Conservation (phyloP, 1,140 invertebrate species). For the Cardiocondyla obscurior region DNA sequence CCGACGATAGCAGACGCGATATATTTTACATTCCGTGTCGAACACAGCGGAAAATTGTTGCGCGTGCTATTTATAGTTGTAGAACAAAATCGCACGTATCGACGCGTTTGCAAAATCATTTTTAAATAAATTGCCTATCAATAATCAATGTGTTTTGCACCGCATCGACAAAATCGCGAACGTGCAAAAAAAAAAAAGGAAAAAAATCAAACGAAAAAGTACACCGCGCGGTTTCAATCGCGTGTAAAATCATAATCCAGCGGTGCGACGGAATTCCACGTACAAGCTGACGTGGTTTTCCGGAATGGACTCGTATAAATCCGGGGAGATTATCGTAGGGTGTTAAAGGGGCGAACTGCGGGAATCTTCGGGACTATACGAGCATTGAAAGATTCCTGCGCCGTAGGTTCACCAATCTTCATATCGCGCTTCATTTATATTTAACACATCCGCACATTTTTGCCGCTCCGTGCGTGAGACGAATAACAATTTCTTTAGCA, state of each 20-base stretch:
- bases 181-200: no score
- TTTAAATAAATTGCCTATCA: background rate
- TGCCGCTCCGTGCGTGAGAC: slow-evolving; percentile 10
- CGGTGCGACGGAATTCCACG: slow-evolving; percentile 55
- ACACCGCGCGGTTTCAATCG: background rate
- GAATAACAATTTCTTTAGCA: slow-evolving; percentile 33
- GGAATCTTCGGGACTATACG: slow-evolving; percentile 52
- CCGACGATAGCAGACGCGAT: background rate
- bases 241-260: slow-evolving; percentile 59
- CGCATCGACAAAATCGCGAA: background rate
- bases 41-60: background rate
- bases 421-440: slow-evolving; percentile 54
- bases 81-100: background rate
- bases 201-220: slow-evolving; percentile 14
- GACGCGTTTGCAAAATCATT: background rate
- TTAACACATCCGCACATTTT: slow-evolving; percentile 42
- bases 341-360: slow-evolving; percentile 5
- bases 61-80: background rate
- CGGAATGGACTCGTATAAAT: slow-evolving; percentile 68
- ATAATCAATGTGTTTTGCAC: slow-evolving; percentile 20
- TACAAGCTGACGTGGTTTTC: slow-evolving; percentile 67
- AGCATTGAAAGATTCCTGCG: slow-evolving; percentile 64
- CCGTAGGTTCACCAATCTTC: slow-evolving; percentile 42
- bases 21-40: background rate
- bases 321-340: slow-evolving; percentile 71